Base-by-base conservation (phyloP, 2,113 vertebrate species). In the Mugil cephalus region DNA sequence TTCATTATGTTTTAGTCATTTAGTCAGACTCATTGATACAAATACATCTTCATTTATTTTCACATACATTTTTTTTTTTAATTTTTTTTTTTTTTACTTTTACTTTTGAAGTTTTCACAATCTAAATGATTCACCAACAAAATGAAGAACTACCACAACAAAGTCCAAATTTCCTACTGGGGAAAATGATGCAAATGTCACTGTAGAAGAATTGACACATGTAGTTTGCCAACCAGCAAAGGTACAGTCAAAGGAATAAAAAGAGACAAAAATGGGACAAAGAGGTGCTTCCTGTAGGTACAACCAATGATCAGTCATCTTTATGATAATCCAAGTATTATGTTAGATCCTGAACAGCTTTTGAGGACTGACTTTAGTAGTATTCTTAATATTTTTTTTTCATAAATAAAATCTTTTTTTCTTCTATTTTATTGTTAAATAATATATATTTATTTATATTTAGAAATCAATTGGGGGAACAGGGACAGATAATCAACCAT, bases 81-180 rank as follows among this genome's bases (percentile, higher is more conserved):
- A n/a, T n/a, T n/a, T n/a, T 30, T 84, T 85, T 86, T 88, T 85
- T 86, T 90, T 87, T 81, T 15, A 83, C 70, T 85, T 91, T 91
- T 88, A 85, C 80, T 85, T 88, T 93, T 91, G 52, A 89, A 92
- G 84, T 91, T 86, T 93, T 93, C 92, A 94, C 93, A 94, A 91
- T 95, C 93, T 95, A 94, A 93, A 94, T 94, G 93, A 93, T 93
- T 93, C 78, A 93, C 93, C 94, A 93, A 93, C 93, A 93, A 94
- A 95, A 95, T 95, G 93, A 93, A 79, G 87, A 93, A 93, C 94
- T 95, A 94, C 92, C 90, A 95, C 93, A 93, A 93, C 92, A 94
- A 92, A 94, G 90, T 93, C 88, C 86, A 93, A 90, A 91, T 92
- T 90, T 90, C 65, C 87, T 90, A 92, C 90, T 82, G 82, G 84